Evolutionary conservation across 2,888 invertebrate species (phyloP).

Genomic region (Drosophila kambysellisi): DNA sequence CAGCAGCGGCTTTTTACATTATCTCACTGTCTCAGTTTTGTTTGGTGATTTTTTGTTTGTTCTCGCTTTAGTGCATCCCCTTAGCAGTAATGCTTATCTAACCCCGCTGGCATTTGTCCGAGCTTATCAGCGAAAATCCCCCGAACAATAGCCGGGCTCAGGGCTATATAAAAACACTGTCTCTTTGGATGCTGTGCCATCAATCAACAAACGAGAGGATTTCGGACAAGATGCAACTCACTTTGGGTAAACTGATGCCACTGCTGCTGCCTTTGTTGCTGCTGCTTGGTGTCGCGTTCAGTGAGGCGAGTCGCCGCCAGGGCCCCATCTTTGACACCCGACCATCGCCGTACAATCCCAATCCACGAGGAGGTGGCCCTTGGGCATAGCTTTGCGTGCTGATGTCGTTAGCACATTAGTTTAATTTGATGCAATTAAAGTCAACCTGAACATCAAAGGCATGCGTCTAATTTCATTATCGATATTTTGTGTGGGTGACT

Average conservation of each 20-base stretch:
- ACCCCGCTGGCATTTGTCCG: constrained; percentile 42
- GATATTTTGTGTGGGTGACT: constrained; percentile 24
- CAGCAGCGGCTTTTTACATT: constrained; percentile 29
- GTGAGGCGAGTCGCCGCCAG: constrained; percentile 32
- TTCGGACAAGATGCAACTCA: constrained; percentile 63
- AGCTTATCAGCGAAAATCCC: constrained; percentile 59
- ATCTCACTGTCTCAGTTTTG: constrained; percentile 16
- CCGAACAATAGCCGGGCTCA: constrained; percentile 8
- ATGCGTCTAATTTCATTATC: constrained; percentile 31
- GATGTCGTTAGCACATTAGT: constrained; percentile 65
- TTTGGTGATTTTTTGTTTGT: neutral
- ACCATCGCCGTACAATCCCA: constrained; percentile 67
- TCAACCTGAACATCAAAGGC: constrained; percentile 59
- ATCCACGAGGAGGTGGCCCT: constrained; percentile 27
- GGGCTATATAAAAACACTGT: constrained; percentile 56
- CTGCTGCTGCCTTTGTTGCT: constrained; percentile 49
- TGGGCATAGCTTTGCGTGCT: constrained; percentile 7
- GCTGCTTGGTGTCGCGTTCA: constrained; percentile 26
- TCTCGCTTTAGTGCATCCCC: constrained; percentile 38
- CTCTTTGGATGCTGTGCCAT: constrained; percentile 33
- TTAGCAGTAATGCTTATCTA: constrained; percentile 14
- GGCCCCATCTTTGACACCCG: constrained; percentile 37
- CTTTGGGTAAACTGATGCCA: constrained; percentile 48
- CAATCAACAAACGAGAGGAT: constrained; percentile 53
- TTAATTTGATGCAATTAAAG: constrained; percentile 67